Evolutionary conservation across 2,888 invertebrate genomes (phyloP).

Genomic region (Petrolisthes cinctipes): DNA sequence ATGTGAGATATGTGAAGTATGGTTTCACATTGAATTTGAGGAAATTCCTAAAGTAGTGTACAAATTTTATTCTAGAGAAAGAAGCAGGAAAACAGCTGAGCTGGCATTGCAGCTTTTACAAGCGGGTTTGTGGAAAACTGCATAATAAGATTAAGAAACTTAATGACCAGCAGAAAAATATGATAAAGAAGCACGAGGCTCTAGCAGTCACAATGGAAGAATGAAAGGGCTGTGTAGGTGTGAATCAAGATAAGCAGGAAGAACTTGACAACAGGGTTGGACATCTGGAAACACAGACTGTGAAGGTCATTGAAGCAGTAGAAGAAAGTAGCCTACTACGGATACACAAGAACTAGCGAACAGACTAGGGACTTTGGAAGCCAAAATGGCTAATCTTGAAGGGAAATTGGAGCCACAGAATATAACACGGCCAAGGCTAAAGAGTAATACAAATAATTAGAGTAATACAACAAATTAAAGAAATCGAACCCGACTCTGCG

Average conservation of each 20-base stretch:
- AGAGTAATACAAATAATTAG: background rate
- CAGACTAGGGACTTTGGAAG: conserved; percentile 20
- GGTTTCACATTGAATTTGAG: background rate
- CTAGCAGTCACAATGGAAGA: conserved; percentile 14
- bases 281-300: conserved; percentile 10
- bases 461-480: background rate
- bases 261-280: conserved; percentile 16
- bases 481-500: background rate
- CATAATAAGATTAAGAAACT: conserved; percentile 17
- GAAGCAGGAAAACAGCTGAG: conserved; percentile 16
- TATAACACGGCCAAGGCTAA: background rate
- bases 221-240: conserved; percentile 14
- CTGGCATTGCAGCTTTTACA: conserved; percentile 27
- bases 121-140: conserved; percentile 15
- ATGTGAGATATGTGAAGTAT: conserved; percentile 31
- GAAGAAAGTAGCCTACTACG: background rate
- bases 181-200: conserved; percentile 1
- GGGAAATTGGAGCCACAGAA: background rate
- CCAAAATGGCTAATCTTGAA: background rate
- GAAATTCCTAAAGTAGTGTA: background rate
- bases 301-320: conserved; percentile 1
- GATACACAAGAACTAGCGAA: conserved; percentile 1
- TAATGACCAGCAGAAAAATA: conserved; percentile 16
- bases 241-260: conserved; percentile 14
- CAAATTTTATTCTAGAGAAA: background rate